A percentile compares a stretch with the other conserved stretches of the same genome.
phyloP scores from a whole-genome alignment of 2,888 invertebrate genomes.

The Drosophila monieri region DNA sequence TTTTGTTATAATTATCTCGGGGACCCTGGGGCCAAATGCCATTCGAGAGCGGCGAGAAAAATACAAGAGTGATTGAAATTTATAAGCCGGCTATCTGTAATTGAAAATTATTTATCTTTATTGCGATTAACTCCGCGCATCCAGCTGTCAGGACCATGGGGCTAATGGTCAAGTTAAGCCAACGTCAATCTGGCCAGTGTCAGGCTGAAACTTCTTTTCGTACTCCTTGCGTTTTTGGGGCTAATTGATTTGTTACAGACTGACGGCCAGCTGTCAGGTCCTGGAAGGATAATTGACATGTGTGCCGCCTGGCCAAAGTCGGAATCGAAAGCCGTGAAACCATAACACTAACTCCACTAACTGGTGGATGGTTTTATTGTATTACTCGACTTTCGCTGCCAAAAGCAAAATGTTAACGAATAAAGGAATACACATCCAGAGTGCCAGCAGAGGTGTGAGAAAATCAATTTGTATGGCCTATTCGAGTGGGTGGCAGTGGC shows the following conservation, averaged over 20 bases:
- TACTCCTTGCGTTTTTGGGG: constrained; percentile 6
- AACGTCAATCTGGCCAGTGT: constrained; percentile 15
- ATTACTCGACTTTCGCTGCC: constrained; percentile 51
- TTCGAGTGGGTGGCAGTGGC: constrained; percentile 16
- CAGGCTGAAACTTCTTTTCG: constrained; percentile 6
- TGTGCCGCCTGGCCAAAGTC: constrained; percentile 41
- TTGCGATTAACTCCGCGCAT: neutral
- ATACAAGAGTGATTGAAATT: constrained; percentile 10
- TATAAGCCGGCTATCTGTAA: neutral
- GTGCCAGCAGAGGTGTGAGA: constrained; percentile 53
- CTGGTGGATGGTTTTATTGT: constrained; percentile 61
- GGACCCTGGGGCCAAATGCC: constrained; percentile 9
- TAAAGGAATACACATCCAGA: constrained; percentile 17
- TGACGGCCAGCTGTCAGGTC: constrained; percentile 37
- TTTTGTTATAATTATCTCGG: constrained; percentile 47
- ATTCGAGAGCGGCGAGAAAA: no score
- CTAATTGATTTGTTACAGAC: constrained; percentile 59
- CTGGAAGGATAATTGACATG: constrained; percentile 62
- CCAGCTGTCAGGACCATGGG: constrained; percentile 9
- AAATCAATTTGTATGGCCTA: constrained; percentile 67
- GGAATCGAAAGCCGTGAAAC: constrained; percentile 8
- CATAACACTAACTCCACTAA: constrained; percentile 21
- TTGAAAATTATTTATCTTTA: constrained; percentile 6
- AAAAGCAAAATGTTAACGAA: constrained; percentile 33
- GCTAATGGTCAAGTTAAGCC: constrained; percentile 16